Percentiles rank a stretch among this genome's conserved stretches.
phyloP scores from a whole-genome alignment of 1,140 invertebrate species.

The Drosophila trapezifrons region DNA sequence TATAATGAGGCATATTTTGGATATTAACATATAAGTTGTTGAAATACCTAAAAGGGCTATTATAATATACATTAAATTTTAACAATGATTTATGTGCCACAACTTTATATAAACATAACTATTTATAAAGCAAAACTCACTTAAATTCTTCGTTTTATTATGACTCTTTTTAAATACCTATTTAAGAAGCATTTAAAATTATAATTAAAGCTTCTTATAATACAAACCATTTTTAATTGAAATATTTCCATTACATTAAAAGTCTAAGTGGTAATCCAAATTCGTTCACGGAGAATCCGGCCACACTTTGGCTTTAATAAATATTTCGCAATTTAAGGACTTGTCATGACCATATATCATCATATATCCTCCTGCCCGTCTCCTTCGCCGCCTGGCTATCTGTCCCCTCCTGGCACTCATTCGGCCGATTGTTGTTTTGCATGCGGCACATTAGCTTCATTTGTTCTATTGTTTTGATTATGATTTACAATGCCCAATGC shows the following conservation, averaged over 20 bases:
- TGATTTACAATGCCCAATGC: constrained; percentile 81
- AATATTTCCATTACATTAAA: neutral
- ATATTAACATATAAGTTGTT: no score
- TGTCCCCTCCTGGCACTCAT: constrained; percentile 34
- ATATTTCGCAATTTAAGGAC: constrained; percentile 44
- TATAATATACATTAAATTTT: no score
- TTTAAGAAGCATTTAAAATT: no score
- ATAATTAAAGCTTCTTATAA: no score
- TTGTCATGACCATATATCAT: constrained; percentile 35
- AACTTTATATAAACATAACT: no score
- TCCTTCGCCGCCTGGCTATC: neutral
- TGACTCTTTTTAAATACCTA: no score
- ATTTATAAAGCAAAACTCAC: neutral
- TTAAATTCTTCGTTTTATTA: neutral
- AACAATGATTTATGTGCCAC: no score
- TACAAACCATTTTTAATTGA: neutral
- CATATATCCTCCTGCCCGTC: constrained; percentile 1
- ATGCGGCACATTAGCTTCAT: constrained; percentile 78
- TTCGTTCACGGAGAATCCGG: neutral
- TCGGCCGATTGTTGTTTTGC: constrained; percentile 42
- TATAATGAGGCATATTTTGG: no score
- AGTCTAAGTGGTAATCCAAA: neutral
- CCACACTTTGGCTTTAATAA: constrained; percentile 3
- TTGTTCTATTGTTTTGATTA: constrained; percentile 83
- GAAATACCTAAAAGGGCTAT: no score